Conservation (phyloP, 2,113 vertebrate species). For the Istiophorus platypterus region DNA sequence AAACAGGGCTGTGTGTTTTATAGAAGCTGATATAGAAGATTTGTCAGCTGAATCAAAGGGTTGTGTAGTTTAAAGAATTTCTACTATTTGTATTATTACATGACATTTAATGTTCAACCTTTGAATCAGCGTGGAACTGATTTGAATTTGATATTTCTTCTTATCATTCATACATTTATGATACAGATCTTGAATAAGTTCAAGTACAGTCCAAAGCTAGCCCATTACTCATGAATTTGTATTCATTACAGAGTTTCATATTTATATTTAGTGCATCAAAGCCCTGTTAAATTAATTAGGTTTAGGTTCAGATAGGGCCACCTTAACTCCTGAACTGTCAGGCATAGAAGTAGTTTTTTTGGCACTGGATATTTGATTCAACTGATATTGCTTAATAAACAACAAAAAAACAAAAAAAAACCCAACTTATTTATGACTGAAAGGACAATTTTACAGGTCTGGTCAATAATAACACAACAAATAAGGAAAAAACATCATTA, state of each 20-base stretch:
- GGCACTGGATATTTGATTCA: background rate
- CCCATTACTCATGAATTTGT: slow-evolving; percentile 1
- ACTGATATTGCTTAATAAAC: background rate
- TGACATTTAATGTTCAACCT: slow-evolving; percentile 21
- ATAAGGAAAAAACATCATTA: background rate
- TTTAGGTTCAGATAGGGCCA: background rate
- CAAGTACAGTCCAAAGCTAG: background rate
- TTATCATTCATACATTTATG: slow-evolving; percentile 18
- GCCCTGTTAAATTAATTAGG: background rate
- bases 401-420: background rate
- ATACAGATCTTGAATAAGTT: slow-evolving; percentile 22
- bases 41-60: slow-evolving; percentile 4
- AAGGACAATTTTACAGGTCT: background rate
- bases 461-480: slow-evolving; percentile 12
- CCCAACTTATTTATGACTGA: no score
- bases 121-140: slow-evolving; percentile 25
- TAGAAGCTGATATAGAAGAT: no score
- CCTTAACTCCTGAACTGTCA: background rate
- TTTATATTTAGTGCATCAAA: background rate
- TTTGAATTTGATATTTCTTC: background rate
- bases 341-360: background rate
- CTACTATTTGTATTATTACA: background rate
- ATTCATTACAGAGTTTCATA: background rate
- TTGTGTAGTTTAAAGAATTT: background rate
- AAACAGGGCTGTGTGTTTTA: background rate